Base-by-base conservation (phyloP, 2,113 vertebrate genomes). In the Pimephales promelas region DNA sequence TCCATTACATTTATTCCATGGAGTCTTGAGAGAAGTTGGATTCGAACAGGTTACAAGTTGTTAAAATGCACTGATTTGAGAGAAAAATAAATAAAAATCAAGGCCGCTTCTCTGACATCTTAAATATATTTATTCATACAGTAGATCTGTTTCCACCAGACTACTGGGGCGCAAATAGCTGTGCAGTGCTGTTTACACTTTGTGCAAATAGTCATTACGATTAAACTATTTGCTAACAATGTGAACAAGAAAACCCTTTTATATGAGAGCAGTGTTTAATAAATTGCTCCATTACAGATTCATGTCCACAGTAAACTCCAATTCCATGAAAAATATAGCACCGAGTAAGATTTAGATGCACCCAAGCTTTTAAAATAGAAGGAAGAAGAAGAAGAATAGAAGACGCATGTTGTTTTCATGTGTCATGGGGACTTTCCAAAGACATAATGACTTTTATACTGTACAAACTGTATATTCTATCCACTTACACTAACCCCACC, bases 201-300 rank as follows among this genome's bases (percentile, higher is more conserved):
- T 5, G 70, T 47, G 40, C 40, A 72, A 72, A 72, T 72, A 47
- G 70, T 26, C 70, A 72, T 72, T 72, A 72, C n/a, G 16, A 34
- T 75, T 75, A 75, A 75, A 75, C 72, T 22, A 75, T 75, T 54
- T 75, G 47, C 72, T 75, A 75, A 34, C 72, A 75, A 54, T 54
- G 52, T 3, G 9, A 75, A 75, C 16, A 75, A 75, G 24, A 75
- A 75, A 31, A 34, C 8, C 43, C 47, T 34, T 54, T 49, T 54
- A 54, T 49, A 54, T 40, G 45, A 5, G 26, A 54, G 72, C 10
- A 52, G 28, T 75, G 72, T 34, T 54, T 75, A 75, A 75, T 75
- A 75, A 75, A 75, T 75, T 75, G 47, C 72, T 75, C 54, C 72
- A 75, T 75, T 34, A 75, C 28, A 75, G 26, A 11, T 28, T 54